These are phyloP conservation scores for Lepidurus packardi DNA, from an alignment of 1,140 invertebrate species.

Conservation along the genomic window DNA sequence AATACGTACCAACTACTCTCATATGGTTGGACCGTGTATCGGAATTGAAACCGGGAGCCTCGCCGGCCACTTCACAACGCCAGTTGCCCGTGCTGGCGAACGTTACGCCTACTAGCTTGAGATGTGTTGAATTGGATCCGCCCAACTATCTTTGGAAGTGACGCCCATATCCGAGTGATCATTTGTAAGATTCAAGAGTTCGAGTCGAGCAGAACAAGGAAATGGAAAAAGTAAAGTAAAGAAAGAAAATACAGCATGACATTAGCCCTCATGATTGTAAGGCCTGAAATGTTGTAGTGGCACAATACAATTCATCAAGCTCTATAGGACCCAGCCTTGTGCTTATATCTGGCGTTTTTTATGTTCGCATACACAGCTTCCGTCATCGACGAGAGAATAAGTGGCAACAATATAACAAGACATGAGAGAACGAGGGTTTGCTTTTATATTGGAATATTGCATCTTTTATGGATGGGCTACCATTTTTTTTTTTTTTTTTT, in stretches of 20 bases:
- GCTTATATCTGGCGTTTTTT: no score
- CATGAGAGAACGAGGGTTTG: no score
- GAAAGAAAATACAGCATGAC: background rate
- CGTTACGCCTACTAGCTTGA: background rate
- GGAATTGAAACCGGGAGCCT: constrained; percentile 3
- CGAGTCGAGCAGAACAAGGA: background rate
- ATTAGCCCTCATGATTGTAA: background rate
- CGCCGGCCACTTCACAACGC: constrained; percentile 12
- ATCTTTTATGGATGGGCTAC: background rate
- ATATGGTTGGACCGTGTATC: background rate
- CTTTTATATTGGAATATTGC: no score
- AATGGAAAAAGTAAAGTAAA: background rate
- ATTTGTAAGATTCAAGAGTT: background rate
- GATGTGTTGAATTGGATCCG: constrained; percentile 7
- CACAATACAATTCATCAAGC: no score
- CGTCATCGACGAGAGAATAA: no score
- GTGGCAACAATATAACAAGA: no score
- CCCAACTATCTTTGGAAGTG: constrained; percentile 11
- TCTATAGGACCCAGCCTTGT: no score
- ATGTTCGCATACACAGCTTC: no score
- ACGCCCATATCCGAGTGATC: background rate
- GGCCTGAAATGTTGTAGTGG: no score
- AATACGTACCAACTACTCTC: background rate
- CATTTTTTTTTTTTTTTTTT: background rate
- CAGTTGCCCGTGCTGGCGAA: background rate